Evolutionary conservation across 2,113 vertebrate species (phyloP), one percentile per base, ranked within the genome.

Genomic region (Erpornis zantholeuca): DNA sequence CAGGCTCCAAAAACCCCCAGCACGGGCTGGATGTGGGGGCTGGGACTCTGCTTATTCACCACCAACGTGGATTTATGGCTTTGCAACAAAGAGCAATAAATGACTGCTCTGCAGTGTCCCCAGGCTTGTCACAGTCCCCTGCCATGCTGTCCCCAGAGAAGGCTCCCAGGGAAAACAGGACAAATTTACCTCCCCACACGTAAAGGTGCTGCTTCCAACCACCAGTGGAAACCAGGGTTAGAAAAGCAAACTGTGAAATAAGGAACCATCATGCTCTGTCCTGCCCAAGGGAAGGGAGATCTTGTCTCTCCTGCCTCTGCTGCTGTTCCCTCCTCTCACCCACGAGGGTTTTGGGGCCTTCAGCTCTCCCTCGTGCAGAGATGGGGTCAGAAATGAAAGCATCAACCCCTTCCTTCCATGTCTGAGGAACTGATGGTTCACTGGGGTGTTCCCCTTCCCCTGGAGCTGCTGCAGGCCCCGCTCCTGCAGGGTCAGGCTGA

Each of bases 11-110:
- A 69, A 68, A 40, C 75, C 72, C 49, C 24, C 68, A 82, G 73
- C 52, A 42, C 1, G 4, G 11, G 35, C 7, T 68, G 84, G 33
- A 54, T 14, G 61, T 44, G 60, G 69, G 4, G 11, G 35, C 7
- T 53, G 63, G 33, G 66, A 45, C 68, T 70, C 63, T 90, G 36
- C 76, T 94, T 88, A 61, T 57, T 83, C 45, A 71, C 59, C 66
- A 9, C 53, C 16, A 33, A 69, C 4, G 1, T 10, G 66, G 85
- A 93, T 93, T 88, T 88, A 93, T 65, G 40, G 90, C 85, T 95
- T 82, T 76, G 82, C 57, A 82, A 88, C 63, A 69, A 76, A 93
- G 82, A 90, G 47, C 79, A 86, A 92, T 92, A 49, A 90, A 97
- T 82, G 60, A 45, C 40, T 56, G 70, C 75, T 87, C 95, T 90